These are phyloP conservation scores for Rhagium mordax DNA, from an alignment of 2,888 invertebrate genomes.

Conservation along the genomic window DNA sequence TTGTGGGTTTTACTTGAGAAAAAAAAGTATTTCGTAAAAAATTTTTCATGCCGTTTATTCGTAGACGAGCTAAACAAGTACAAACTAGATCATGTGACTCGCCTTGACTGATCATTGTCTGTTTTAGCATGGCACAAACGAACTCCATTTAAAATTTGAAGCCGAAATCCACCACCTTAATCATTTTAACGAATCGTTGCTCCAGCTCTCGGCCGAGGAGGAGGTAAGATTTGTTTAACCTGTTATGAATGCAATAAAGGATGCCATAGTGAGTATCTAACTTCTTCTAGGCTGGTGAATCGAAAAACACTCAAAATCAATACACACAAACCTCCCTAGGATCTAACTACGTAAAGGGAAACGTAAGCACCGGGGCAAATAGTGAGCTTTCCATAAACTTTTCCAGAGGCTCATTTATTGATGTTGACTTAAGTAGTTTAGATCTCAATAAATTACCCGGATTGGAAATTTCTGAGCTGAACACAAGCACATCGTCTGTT, in stretches of 20 bases:
- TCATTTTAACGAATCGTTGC: conserved; percentile 74
- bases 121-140: conserved; percentile 66
- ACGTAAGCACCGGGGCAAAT: not conserved
- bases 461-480: not conserved
- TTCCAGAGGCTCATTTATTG: conserved; percentile 8
- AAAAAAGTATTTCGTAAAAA: too few species aligned
- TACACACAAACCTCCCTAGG: conserved; percentile 11
- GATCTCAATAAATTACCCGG: not conserved
- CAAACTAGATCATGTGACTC: too few species aligned
- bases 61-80: too few species aligned
- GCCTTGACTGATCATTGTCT: not conserved
- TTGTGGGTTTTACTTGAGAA: too few species aligned
- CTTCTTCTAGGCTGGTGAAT: conserved; percentile 54
- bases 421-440: conserved; percentile 1
- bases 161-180: conserved; percentile 76
- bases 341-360: not conserved
- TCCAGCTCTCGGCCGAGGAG: conserved; percentile 74
- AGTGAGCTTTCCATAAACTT: conserved; percentile 15
- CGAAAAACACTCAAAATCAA: conserved; percentile 39
- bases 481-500: not conserved
- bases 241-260: too few species aligned
- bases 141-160: conserved; percentile 75
- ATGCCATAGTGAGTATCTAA: too few species aligned
- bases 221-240: too few species aligned
- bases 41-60: too few species aligned